Evolutionary conservation across 2,888 invertebrate genomes (phyloP).

Genomic region (Chouioia cunea): DNA sequence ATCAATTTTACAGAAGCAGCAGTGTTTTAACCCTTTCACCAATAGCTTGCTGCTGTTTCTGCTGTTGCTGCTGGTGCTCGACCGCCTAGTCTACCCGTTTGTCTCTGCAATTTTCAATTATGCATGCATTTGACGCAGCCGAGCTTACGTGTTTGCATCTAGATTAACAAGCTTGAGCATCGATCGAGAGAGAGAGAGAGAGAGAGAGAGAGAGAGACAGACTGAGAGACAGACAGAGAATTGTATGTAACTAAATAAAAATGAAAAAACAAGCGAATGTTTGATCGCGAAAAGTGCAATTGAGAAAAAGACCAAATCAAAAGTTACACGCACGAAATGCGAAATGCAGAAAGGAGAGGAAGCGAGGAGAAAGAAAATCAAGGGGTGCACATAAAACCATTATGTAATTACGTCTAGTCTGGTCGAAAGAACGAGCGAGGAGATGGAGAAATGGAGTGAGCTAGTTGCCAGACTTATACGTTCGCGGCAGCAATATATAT

Average conservation of each 20-base stretch:
- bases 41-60: conserved; percentile 35
- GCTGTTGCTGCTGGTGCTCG: neutral
- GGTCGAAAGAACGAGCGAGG: conserved; percentile 51
- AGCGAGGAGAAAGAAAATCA: conserved; percentile 36
- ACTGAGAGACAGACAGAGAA: neutral
- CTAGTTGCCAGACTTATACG: too few relatives aligned
- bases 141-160: conserved; percentile 22
- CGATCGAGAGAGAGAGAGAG: neutral
- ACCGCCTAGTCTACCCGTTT: conserved; percentile 28
- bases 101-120: conserved; percentile 51
- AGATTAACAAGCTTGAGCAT: conserved; percentile 24
- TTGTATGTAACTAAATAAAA: too few relatives aligned
- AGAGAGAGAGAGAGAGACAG: neutral
- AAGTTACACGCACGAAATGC: conserved; percentile 17
- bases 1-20: conserved; percentile 61
- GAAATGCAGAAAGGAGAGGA: conserved; percentile 22
- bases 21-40: conserved; percentile 61
- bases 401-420: conserved; percentile 64
- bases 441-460: conserved; percentile 30
- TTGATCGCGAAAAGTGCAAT: too few relatives aligned
- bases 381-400: conserved; percentile 61
- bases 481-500: conserved; percentile 37
- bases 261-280: too few relatives aligned
- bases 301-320: neutral
- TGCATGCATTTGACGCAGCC: conserved; percentile 46